Evolutionary conservation across 2,113 vertebrate genomes (phyloP).

Genomic region (Phoxinus phoxinus): DNA sequence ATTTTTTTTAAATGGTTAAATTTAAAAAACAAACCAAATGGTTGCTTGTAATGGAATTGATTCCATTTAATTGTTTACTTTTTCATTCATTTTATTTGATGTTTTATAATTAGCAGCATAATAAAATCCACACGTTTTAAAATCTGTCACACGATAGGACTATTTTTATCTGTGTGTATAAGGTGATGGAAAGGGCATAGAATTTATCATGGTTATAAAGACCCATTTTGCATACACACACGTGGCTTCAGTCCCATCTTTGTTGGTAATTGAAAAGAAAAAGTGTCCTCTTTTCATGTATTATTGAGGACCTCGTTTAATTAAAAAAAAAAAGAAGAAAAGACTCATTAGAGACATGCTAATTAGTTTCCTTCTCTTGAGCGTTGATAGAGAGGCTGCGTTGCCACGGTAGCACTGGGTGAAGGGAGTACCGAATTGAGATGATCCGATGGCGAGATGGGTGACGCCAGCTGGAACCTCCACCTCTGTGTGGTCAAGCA

Average conservation of each 20-base stretch:
- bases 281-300: slow-evolving; percentile 79
- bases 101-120: not conserved
- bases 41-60: no score
- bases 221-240: slow-evolving; percentile 52
- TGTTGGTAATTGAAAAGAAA: slow-evolving; percentile 77
- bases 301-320: slow-evolving; percentile 82
- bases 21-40: no score
- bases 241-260: slow-evolving; percentile 69
- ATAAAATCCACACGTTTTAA: not conserved
- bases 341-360: slow-evolving; percentile 83
- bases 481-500: slow-evolving; percentile 15
- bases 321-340: slow-evolving; percentile 78
- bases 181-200: not conserved
- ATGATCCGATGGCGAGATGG: slow-evolving; percentile 54
- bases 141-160: not conserved
- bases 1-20: no score
- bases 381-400: slow-evolving; percentile 68
- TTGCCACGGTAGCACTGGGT: slow-evolving; percentile 51
- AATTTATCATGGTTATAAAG: slow-evolving; percentile 8
- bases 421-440: slow-evolving; percentile 50
- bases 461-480: slow-evolving; percentile 24
- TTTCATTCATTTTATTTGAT: not conserved
- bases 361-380: slow-evolving; percentile 74
- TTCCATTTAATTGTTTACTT: not conserved
- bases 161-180: slow-evolving; percentile 24